Evolutionary conservation across 2,113 vertebrate species (phyloP), one percentile per base, ranked within the genome.

Genomic region (Ondatra zibethicus): DNA sequence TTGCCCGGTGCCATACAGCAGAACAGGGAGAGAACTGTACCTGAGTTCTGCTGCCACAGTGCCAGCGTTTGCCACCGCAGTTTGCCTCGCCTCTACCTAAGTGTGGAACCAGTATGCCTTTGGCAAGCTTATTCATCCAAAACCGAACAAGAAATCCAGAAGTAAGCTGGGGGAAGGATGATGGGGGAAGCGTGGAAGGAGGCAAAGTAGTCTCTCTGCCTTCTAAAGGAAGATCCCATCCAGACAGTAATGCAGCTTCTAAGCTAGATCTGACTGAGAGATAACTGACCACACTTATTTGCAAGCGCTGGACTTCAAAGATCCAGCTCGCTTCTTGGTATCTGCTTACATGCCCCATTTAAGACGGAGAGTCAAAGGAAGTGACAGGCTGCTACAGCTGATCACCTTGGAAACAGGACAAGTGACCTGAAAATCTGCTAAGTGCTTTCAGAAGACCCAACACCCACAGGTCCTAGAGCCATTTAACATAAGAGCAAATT

Each of bases 391-490:
- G 23, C 61, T 92, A 61, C 0, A 92, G 55, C 7, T 72, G 89
- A 16, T n/a, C 68, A 7, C 33, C 72, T 76, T 65, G 36, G 92
- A 90, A 94, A 82, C 65, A 96, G n/a, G 88, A 91, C 88, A 82
- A 89, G n/a, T 75, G 14, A 86, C 66, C 76, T 65, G 88, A 88
- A 95, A 93, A 89, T 25, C 47, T 90, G n/a, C 70, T 19, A 88
- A 91, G 75, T 70, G 45, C 61, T 90, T 21, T 31, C 76, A 75
- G 73, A 29, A 89, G 61, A 70, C 33, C 88, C 63, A 65, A 73
- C 65, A 87, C 72, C 68, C 7, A 4, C 4, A 39, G 39, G 45
- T 29, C 45, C 75, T 90, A 61, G 50, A 39, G 17, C 36, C 78
- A 92, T 63, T 88, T 47, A 92, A 45, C 21, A 13, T 13, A 93